Evolutionary conservation across 2,888 invertebrate genomes (phyloP), one percentile per base, ranked within the genome.

Genomic region (Lydus trimaculatus): DNA sequence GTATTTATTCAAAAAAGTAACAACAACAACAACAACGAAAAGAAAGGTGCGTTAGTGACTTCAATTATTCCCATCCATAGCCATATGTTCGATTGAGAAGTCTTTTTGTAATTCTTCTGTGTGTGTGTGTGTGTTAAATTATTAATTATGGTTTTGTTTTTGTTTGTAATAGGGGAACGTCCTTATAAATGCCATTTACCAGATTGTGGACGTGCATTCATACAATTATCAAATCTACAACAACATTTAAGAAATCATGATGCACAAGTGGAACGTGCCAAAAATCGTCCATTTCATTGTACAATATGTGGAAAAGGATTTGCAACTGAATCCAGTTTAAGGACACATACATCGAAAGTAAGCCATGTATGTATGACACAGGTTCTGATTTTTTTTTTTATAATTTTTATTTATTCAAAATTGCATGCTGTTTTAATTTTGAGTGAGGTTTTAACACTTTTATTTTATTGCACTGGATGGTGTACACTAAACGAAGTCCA

Each of bases 301-400:
- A 95, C 94, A 84, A 96, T 97, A 79, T 98, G 98, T 86, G 97
- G 97, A 67, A 96, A 98, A 84, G 96, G 97, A 58, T 98, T 98
- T 84, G 97, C 97, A 70, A 97, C 97, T 59, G 97, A 98, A 84
- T 96, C 96, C 85, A 97, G 96, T 85, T 89, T 98, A 77, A 90
- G 97, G 86, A 97, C 97, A 71, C 98, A 98, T 85, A 96, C 97
- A 81, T 94, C 96, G 85, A 98, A 98, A 96, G 98, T 98, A 90
- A 91, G 93, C 91, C 88, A 89, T 89, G 88, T 88, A 88, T 87
- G 89, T 88, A 88, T 77, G 25, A 39, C 61, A 33, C 39, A 9
- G n/a, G 25, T 67, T 67, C 64, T 73, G 64, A 61, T 52, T 67
- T 52, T 43, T 36, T 52, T 66, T 66, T 72, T n/a, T n/a, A n/a